These are phyloP conservation scores for Morinoia aosen DNA, from an alignment of 2,888 invertebrate species.

Conservation along the genomic window DNA sequence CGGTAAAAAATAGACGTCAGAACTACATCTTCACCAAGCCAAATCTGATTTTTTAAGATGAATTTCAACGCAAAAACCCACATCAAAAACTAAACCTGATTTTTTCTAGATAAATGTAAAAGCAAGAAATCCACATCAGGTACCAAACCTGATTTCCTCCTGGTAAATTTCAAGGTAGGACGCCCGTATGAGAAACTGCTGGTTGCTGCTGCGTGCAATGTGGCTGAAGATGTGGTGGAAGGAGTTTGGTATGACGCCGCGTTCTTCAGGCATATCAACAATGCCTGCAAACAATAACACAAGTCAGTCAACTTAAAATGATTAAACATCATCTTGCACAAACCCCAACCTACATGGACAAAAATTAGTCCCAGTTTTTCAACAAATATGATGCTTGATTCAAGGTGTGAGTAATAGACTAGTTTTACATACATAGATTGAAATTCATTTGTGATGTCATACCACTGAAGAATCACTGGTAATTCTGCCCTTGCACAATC, in stretches of 20 bases:
- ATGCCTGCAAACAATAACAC: slow-evolving; percentile 74
- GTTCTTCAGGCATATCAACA: slow-evolving; percentile 78
- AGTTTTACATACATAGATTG: too few species aligned
- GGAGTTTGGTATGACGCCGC: slow-evolving; percentile 94
- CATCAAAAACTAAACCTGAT: too few species aligned
- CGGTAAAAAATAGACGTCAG: background rate
- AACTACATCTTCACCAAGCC: background rate
- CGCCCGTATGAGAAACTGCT: slow-evolving; percentile 95
- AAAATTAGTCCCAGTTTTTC: background rate
- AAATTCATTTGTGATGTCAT: too few species aligned
- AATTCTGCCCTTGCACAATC: too few species aligned
- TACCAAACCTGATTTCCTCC: slow-evolving; percentile 82
- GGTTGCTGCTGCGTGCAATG: slow-evolving; percentile 90
- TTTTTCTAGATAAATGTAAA: too few species aligned
- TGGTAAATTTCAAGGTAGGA: slow-evolving; percentile 98
- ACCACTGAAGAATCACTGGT: too few species aligned
- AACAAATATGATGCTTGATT: too few species aligned
- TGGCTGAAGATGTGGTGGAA: slow-evolving; percentile 98
- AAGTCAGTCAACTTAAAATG: background rate
- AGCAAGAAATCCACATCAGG: too few species aligned
- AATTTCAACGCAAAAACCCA: too few species aligned
- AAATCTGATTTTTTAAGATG: slow-evolving; percentile 75
- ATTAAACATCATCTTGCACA: background rate
- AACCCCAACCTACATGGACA: background rate
- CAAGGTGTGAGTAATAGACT: too few species aligned